A percentile compares a stretch with the other conserved stretches of the same genome.
Evolutionary conservation across 1,140 invertebrate species (phyloP).

Genomic region (Drosophila santomea): DNA sequence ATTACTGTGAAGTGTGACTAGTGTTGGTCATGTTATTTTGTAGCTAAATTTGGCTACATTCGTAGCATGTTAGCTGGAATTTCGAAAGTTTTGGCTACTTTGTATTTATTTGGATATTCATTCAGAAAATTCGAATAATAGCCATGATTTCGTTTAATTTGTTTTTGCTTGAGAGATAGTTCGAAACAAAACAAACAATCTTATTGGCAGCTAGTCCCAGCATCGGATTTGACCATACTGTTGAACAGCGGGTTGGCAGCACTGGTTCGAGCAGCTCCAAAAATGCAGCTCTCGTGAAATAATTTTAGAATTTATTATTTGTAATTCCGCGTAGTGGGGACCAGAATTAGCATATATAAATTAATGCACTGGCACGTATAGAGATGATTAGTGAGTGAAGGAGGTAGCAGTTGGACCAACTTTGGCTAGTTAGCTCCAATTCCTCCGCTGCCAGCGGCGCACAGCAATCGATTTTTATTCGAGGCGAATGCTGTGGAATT

Average conservation of each 20-base stretch:
- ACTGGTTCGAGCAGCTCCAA: neutral
- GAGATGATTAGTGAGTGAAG: slow-evolving; percentile 27
- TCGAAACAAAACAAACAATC: no score
- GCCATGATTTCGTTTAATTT: no score
- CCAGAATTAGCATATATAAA: neutral
- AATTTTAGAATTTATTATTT: slow-evolving; percentile 32
- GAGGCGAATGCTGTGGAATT: slow-evolving; percentile 45
- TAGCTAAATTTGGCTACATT: no score
- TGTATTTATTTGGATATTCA: no score
- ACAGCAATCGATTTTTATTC: slow-evolving; percentile 50
- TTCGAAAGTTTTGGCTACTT: no score
- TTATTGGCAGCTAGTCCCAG: no score
- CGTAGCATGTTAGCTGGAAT: no score
- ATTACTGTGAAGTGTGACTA: no score
- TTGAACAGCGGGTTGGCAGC: neutral
- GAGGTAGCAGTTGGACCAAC: slow-evolving; percentile 6
- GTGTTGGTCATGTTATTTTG: no score
- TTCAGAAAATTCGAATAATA: no score
- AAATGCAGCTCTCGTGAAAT: slow-evolving; percentile 32
- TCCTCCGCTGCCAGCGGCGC: slow-evolving; percentile 8
- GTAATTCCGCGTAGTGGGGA: slow-evolving; percentile 14
- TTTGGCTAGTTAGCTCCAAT: slow-evolving; percentile 29
- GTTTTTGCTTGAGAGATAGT: no score
- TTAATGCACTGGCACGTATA: slow-evolving; percentile 3
- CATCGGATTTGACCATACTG: no score